These are phyloP conservation scores for Lophius piscatorius DNA, from an alignment of 2,113 vertebrate species.

Conservation along the genomic window DNA sequence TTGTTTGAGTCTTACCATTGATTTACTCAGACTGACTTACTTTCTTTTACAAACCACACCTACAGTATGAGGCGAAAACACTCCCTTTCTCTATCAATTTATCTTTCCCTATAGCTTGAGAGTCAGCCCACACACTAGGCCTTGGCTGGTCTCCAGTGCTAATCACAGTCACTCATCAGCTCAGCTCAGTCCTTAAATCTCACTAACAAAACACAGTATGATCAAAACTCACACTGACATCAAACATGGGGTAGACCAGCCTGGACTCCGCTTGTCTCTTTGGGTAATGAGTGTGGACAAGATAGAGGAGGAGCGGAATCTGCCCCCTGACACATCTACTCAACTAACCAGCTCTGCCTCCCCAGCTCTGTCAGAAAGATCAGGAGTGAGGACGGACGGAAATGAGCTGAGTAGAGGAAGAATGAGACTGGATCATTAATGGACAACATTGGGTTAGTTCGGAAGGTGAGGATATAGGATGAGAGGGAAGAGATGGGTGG, in stretches of 20 bases:
- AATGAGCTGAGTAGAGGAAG: constrained; percentile 22
- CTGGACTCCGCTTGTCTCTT: constrained; percentile 33
- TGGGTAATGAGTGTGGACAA: constrained; percentile 36
- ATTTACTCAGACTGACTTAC: neutral
- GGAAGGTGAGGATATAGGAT: constrained; percentile 42
- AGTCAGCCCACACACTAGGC: constrained; percentile 18
- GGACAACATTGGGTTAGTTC: constrained; percentile 50
- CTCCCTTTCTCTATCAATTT: constrained; percentile 1
- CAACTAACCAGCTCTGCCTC: constrained; percentile 44
- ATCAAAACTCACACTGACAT: constrained; percentile 48
- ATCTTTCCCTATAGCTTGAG: too few species aligned
- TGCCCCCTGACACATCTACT: constrained; percentile 28
- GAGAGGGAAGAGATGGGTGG: constrained; percentile 41
- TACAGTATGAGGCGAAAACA: too few species aligned
- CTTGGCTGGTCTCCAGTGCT: constrained; percentile 36
- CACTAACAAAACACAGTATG: constrained; percentile 16
- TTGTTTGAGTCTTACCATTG: neutral
- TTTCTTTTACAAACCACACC: too few species aligned
- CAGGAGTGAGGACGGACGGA: constrained; percentile 17
- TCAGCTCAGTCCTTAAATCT: constrained; percentile 16
- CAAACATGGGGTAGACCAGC: constrained; percentile 9
- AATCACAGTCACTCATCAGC: constrained; percentile 50
- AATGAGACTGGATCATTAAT: constrained; percentile 39
- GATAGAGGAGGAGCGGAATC: constrained; percentile 22
- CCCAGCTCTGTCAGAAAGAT: constrained; percentile 20